phyloP scores from a whole-genome alignment of 2,797 vertebrate genomes.

The Phoxinus dragarum region DNA sequence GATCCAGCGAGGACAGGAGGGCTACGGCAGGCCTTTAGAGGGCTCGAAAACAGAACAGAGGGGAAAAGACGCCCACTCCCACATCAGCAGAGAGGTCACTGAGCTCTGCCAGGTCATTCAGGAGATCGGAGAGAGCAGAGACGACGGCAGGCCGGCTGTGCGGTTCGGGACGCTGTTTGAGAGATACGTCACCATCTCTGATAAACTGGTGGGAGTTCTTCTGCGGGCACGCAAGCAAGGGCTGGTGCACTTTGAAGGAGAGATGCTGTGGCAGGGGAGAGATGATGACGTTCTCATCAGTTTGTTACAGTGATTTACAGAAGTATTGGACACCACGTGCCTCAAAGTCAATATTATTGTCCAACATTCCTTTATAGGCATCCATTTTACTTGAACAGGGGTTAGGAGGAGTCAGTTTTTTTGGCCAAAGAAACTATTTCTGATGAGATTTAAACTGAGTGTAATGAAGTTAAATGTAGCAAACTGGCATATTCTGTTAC shows the following conservation, averaged over 20 bases:
- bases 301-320: constrained; percentile 73
- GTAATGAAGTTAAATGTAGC: not conserved
- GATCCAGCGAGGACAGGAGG: constrained; percentile 73
- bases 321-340: constrained; percentile 18
- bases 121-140: constrained; percentile 74
- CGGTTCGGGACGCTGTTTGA: constrained; percentile 87
- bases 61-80: constrained; percentile 84
- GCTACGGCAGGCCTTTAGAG: constrained; percentile 84
- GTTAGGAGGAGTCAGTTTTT: not conserved
- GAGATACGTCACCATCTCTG: constrained; percentile 88
- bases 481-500: not conserved
- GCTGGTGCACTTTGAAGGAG: constrained; percentile 87
- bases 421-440: not conserved
- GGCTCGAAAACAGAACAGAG: constrained; percentile 87
- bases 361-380: not conserved
- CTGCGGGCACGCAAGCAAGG: constrained; percentile 87
- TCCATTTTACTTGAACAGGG: constrained; percentile 8
- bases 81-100: constrained; percentile 83
- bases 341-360: not conserved
- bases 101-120: constrained; percentile 84
- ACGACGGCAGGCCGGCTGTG: constrained; percentile 73
- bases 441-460: not conserved
- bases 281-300: constrained; percentile 85
- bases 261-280: constrained; percentile 94
- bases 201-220: constrained; percentile 90